A percentile compares a stretch with the other conserved stretches of the same genome.
Evolutionary conservation across 2,888 invertebrate species (phyloP).

Genomic region (Tetranychus piercei): DNA sequence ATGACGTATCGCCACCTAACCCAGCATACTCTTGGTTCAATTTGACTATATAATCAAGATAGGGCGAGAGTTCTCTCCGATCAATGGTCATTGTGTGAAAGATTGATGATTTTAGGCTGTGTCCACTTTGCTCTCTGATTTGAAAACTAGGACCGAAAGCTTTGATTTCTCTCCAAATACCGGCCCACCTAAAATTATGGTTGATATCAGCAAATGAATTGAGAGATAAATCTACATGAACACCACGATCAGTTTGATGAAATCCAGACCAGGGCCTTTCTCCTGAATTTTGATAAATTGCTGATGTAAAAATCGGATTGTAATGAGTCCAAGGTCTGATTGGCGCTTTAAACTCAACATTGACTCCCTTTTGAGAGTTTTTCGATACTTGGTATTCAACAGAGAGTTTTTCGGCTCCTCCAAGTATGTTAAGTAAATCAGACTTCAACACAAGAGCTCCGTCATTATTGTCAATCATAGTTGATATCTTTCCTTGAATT

Average conservation of each 20-base stretch:
- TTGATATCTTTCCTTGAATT: constrained; percentile 65
- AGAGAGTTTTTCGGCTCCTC: constrained; percentile 61
- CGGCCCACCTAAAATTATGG: constrained; percentile 75
- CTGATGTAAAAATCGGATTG: constrained; percentile 32
- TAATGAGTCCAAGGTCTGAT: constrained; percentile 15
- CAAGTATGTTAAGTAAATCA: constrained; percentile 61
- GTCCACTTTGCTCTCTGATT: constrained; percentile 71
- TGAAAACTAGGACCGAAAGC: constrained; percentile 55
- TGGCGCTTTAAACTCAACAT: constrained; percentile 40
- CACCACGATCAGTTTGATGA: constrained; percentile 54
- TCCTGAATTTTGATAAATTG: constrained; percentile 54
- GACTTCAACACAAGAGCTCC: constrained; percentile 50
- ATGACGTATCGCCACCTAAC: constrained; percentile 76
- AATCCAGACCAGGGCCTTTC: constrained; percentile 67
- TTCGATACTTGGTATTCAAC: constrained; percentile 69
- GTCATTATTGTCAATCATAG: constrained; percentile 75
- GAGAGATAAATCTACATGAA: constrained; percentile 47
- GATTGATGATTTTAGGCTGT: constrained; percentile 62
- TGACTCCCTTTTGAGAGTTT: constrained; percentile 57
- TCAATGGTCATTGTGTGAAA: constrained; percentile 56
- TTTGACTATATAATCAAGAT: constrained; percentile 49
- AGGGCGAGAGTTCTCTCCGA: constrained; percentile 56
- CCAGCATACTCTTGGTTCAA: constrained; percentile 53
- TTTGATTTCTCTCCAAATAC: constrained; percentile 56
- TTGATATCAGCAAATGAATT: constrained; percentile 40